Evolutionary conservation across 30 jellyfish, hydroid and myxozoan genomes (phyloP), one percentile per base, ranked within the genome.

Genomic region (Sanderia malayensis): DNA sequence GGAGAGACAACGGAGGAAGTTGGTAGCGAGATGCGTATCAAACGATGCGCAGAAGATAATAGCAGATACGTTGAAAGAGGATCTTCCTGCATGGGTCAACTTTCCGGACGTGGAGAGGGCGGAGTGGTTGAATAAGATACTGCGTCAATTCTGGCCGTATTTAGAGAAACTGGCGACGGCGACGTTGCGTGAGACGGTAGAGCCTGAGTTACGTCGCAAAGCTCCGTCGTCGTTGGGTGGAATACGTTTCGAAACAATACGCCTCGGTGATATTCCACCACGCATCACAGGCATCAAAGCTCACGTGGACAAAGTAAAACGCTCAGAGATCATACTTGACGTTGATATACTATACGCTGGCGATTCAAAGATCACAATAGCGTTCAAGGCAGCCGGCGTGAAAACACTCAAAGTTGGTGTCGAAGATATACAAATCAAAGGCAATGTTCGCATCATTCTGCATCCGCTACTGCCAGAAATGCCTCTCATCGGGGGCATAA

Each of bases 101-200:
- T 84, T 84, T 62, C 95, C 95, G 20, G 84, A 73, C 33, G 76
- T 71, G 0, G 95, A 84, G 52, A 57, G 95, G 27, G 95, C 95
- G 11, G 95, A 84, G 46, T 84, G 95, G 95, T 1, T 63, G 27
- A 84, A 84, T 34, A 73, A 70, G 60, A 64, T 73, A n/a, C 49
- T 84, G 27, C 77, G 31, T 41, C 95, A 84, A 45, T 23, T 84
- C 73, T 84, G 95, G 95, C 95, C 95, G 1, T 84, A 21, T 46
- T 74, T 84, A 28, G 83, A 78, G 2, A 71, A 65, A 62, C 65
- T 75, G 0, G 25, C 74, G 66, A 86, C 73, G 29, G 74, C 24
- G 58, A 9, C 70, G 41, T 37, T 84, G 52, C 86, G 89, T 2
- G 74, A 73, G 21, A 73, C 49, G 2, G 85, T 84, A 11, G 95